A percentile compares a stretch with the other conserved stretches of the same genome.
phyloP scores from a whole-genome alignment of 1,140 invertebrate genomes.

The Drosophila takahashii region DNA sequence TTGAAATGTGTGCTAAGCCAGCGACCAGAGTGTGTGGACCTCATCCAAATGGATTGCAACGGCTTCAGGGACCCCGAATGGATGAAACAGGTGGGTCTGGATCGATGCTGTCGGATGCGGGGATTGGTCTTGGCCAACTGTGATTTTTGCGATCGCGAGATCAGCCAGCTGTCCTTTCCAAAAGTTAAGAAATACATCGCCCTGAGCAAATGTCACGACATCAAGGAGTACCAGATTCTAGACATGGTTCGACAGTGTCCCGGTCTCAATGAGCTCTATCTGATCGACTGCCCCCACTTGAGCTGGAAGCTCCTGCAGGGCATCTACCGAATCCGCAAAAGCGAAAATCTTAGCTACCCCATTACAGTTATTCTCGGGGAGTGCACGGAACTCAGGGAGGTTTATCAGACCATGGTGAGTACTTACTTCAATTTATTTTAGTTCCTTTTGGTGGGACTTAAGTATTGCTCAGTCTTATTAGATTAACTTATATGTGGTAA shows the following conservation, averaged over 20 bases:
- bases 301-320: slow-evolving; percentile 9
- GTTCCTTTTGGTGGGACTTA: too few species aligned
- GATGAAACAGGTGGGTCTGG: slow-evolving; percentile 1
- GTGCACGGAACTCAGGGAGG: neutral
- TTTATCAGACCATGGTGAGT: neutral
- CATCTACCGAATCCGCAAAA: slow-evolving; percentile 3
- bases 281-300: slow-evolving; percentile 2
- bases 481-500: too few species aligned
- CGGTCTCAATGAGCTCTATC: slow-evolving; percentile 2
- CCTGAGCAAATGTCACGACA: neutral
- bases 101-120: neutral
- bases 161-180: neutral
- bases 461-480: too few species aligned
- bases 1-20: neutral
- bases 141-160: neutral
- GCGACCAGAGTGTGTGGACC: neutral
- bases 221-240: slow-evolving; percentile 1
- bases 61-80: neutral
- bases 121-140: neutral
- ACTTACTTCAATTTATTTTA: neutral
- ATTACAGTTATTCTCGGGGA: neutral
- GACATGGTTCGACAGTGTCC: neutral
- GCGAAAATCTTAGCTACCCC: slow-evolving; percentile 4
- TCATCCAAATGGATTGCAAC: neutral
- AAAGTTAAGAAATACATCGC: slow-evolving; percentile 5